phyloP scores from a whole-genome alignment of 2,888 invertebrate species.

The Lymantria dispar region DNA sequence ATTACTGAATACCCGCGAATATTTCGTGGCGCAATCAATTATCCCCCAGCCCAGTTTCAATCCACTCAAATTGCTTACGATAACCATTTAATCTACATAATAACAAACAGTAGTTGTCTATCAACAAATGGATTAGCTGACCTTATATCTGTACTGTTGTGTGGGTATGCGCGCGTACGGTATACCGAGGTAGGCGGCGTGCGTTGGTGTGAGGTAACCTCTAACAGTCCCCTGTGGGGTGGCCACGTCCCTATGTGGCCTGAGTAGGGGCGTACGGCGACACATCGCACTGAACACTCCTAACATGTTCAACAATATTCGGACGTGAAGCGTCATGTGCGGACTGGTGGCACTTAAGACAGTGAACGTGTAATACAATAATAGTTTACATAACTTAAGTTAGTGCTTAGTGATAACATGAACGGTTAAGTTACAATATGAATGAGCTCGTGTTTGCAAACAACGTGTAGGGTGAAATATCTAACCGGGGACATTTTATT shows the following conservation, averaged over 20 bases:
- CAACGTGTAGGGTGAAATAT: neutral
- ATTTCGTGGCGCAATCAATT: neutral
- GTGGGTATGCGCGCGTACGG: conserved; percentile 65
- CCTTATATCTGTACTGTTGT: conserved; percentile 59
- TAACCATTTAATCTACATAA: conserved; percentile 37
- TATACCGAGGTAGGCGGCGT: conserved; percentile 67
- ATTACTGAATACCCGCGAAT: neutral
- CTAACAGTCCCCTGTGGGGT: conserved; percentile 61
- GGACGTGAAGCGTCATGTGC: neutral
- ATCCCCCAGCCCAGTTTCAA: conserved; percentile 6
- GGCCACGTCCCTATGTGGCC: conserved; percentile 51
- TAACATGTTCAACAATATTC: conserved; percentile 1
- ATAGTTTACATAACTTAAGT: conserved; percentile 26
- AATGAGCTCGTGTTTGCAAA: neutral
- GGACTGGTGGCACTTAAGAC: neutral
- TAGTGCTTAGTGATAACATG: conserved; percentile 13
- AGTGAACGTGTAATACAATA: conserved; percentile 1
- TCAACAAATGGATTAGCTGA: conserved; percentile 50
- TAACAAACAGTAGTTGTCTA: conserved; percentile 41
- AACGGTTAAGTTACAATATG: neutral
- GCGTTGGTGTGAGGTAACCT: conserved; percentile 58
- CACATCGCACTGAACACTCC: conserved; percentile 14
- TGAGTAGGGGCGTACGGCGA: conserved; percentile 19
- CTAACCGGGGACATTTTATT: too few relatives aligned
- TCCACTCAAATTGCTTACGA: conserved; percentile 18